A percentile compares a stretch with the other conserved stretches of the same genome.
Conservation (phyloP, 1,140 invertebrate genomes). For the Arion vulgaris region DNA sequence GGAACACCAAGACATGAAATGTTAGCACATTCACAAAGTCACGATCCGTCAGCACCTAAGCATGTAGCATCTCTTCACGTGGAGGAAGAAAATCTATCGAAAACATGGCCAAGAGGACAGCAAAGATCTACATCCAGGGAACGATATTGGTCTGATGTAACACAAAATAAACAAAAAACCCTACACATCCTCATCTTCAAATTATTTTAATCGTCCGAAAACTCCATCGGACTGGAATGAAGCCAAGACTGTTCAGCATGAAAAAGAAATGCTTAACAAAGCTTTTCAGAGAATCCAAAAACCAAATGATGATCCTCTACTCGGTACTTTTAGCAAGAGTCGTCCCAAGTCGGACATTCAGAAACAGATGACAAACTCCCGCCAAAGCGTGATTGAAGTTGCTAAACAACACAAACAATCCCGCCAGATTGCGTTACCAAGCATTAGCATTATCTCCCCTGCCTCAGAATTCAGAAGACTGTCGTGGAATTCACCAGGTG, state of each 20-base stretch:
- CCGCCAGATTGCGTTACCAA: background rate
- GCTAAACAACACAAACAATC: constrained; percentile 23
- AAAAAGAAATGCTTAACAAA: constrained; percentile 35
- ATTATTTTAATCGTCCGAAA: background rate
- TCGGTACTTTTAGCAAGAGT: background rate
- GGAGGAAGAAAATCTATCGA: constrained; percentile 37
- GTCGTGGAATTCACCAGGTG: background rate
- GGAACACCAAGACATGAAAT: background rate
- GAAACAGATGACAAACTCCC: background rate
- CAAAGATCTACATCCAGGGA: background rate
- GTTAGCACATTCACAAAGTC: background rate
- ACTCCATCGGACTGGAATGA: constrained; percentile 20
- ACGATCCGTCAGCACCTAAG: constrained; percentile 13
- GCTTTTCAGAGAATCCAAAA: constrained; percentile 28
- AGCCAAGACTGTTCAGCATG: constrained; percentile 2
- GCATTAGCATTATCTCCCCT: constrained; percentile 33
- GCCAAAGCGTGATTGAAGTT: constrained; percentile 37
- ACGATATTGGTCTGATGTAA: background rate
- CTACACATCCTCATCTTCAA: background rate
- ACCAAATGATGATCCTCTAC: background rate
- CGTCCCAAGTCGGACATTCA: background rate
- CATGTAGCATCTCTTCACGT: constrained; percentile 14
- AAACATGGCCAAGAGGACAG: constrained; percentile 25
- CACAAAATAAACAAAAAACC: background rate
- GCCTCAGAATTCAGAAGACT: background rate